Percentiles rank a stretch among this genome's conserved stretches.
Conservation (phyloP, 2,113 vertebrate genomes). For the Symphodus melops region DNA sequence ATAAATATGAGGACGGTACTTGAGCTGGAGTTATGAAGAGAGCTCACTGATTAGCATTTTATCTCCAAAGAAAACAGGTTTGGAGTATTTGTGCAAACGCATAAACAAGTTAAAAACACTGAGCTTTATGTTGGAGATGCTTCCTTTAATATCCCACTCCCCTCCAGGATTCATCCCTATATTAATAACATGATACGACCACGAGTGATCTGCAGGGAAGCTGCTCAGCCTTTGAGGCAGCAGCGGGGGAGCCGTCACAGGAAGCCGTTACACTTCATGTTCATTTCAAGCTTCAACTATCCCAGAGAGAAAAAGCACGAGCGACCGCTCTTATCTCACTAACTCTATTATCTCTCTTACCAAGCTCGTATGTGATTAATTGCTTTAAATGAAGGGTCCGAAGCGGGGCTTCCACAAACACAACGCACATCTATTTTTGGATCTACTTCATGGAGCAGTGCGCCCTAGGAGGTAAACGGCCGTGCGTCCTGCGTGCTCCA, state of each 20-base stretch:
- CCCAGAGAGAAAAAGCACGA: background rate
- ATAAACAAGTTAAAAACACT: background rate
- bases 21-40: too few species aligned
- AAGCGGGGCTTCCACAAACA: background rate
- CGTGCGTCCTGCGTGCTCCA: conserved; percentile 19
- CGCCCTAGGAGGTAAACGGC: conserved; percentile 30
- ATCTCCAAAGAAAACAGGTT: background rate
- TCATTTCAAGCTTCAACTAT: conserved; percentile 19
- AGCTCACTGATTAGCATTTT: background rate
- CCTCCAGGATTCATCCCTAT: conserved; percentile 5
- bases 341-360: background rate
- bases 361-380: background rate
- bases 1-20: too few species aligned
- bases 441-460: conserved; percentile 9
- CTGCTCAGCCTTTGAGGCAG: background rate
- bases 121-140: background rate
- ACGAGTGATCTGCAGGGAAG: conserved; percentile 24
- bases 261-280: conserved; percentile 19
- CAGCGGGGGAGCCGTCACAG: conserved; percentile 3
- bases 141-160: background rate
- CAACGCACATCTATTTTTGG: conserved; percentile 2
- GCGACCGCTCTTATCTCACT: conserved; percentile 1
- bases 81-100: background rate
- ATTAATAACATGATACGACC: conserved; percentile 1
- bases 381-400: background rate